Evolutionary conservation across 2,113 vertebrate species (phyloP).

Genomic region (Cephalopholis sonnerati): DNA sequence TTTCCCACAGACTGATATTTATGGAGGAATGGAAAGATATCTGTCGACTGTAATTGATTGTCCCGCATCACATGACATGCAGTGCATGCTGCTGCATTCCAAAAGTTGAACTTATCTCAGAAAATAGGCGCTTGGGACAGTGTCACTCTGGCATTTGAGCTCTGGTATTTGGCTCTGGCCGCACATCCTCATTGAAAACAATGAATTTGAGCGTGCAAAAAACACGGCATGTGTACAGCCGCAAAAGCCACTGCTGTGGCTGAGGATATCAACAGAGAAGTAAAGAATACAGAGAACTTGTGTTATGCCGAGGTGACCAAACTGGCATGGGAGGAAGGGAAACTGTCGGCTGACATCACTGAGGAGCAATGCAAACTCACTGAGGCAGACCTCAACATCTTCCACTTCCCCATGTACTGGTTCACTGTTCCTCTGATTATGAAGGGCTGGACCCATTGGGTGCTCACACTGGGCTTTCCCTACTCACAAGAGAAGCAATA

Average conservation of each 20-base stretch:
- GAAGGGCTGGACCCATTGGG: slow-evolving; percentile 89
- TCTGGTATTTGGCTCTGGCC: no score
- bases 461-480: slow-evolving; percentile 83
- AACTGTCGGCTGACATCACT: slow-evolving; percentile 82
- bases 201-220: no score
- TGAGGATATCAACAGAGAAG: slow-evolving; percentile 82
- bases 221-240: no score
- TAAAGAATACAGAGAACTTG: slow-evolving; percentile 80
- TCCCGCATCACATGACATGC: no score
- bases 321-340: slow-evolving; percentile 83
- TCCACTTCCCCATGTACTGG: slow-evolving; percentile 90
- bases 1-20: no score
- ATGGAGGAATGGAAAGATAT: no score
- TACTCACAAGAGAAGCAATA: slow-evolving; percentile 78
- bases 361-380: slow-evolving; percentile 85
- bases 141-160: no score
- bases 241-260: slow-evolving; percentile 80
- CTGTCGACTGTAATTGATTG: no score
- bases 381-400: slow-evolving; percentile 86
- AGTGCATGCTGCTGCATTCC: no score
- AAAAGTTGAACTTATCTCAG: no score
- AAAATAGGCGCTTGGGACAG: no score
- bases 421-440: slow-evolving; percentile 87
- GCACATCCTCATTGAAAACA: no score
- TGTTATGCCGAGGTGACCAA: slow-evolving; percentile 75